phyloP scores from a whole-genome alignment of 2,113 vertebrate species.

The Chlamydotis undulata region DNA sequence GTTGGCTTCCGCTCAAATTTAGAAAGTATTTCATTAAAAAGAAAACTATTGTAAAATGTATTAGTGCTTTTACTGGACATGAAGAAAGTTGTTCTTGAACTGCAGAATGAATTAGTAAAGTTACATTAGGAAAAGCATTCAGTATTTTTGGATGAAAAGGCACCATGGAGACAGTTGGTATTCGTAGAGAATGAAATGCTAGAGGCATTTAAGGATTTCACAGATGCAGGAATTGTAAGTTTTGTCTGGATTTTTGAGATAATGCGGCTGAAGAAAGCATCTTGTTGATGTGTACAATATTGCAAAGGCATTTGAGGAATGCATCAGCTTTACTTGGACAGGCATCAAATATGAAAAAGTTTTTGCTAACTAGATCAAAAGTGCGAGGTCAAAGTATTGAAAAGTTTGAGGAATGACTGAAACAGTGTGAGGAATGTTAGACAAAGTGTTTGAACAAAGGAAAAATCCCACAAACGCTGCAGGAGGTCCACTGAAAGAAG shows the following conservation, averaged over 20 bases:
- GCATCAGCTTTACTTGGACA: background rate
- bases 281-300: background rate
- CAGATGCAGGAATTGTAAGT: background rate
- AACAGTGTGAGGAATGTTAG: background rate
- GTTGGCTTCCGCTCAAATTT: background rate
- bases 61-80: background rate
- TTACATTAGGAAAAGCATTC: background rate
- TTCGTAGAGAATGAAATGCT: background rate
- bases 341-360: background rate
- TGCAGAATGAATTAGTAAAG: background rate
- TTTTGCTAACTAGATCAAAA: background rate
- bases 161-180: background rate
- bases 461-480: background rate
- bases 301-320: background rate
- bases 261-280: background rate
- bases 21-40: background rate
- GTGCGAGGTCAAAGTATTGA: background rate
- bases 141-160: background rate
- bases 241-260: background rate
- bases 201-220: background rate
- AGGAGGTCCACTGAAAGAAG: background rate
- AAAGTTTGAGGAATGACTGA: background rate
- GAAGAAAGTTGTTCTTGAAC: background rate
- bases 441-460: background rate
- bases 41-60: background rate